These are phyloP conservation scores for Nerophis ophidion DNA, from an alignment of 2,113 vertebrate species.

Conservation along the genomic window DNA sequence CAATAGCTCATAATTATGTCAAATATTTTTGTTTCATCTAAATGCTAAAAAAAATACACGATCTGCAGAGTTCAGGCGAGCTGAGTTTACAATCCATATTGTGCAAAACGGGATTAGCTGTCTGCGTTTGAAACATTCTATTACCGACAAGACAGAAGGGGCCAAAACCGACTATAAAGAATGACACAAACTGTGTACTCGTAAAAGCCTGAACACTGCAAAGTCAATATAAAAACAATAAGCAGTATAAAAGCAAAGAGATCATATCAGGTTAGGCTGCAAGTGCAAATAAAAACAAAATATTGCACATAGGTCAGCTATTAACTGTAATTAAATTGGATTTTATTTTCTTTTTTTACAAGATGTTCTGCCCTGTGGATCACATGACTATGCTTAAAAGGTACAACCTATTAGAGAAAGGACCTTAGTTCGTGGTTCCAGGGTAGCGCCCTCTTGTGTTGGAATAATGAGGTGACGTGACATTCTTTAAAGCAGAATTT, in stretches of 20 bases:
- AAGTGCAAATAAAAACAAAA: constrained; percentile 11
- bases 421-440: background rate
- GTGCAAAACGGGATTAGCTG: constrained; percentile 23
- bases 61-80: too few relatives aligned
- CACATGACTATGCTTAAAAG: background rate
- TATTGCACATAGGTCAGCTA: constrained; percentile 15
- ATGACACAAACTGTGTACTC: constrained; percentile 6
- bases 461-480: background rate
- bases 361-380: background rate
- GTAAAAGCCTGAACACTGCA: constrained; percentile 12
- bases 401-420: background rate
- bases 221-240: constrained; percentile 42
- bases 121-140: constrained; percentile 26
- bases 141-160: constrained; percentile 12
- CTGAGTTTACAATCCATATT: background rate
- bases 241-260: constrained; percentile 22
- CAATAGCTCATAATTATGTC: too few relatives aligned
- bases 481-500: too few relatives aligned
- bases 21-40: too few relatives aligned
- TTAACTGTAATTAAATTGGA: background rate
- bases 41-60: background rate
- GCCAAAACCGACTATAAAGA: constrained; percentile 20
- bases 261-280: constrained; percentile 15
- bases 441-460: too few relatives aligned
- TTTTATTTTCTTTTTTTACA: background rate